Base-by-base conservation (phyloP, 2,113 vertebrate species). In the Archilochus colubris region DNA sequence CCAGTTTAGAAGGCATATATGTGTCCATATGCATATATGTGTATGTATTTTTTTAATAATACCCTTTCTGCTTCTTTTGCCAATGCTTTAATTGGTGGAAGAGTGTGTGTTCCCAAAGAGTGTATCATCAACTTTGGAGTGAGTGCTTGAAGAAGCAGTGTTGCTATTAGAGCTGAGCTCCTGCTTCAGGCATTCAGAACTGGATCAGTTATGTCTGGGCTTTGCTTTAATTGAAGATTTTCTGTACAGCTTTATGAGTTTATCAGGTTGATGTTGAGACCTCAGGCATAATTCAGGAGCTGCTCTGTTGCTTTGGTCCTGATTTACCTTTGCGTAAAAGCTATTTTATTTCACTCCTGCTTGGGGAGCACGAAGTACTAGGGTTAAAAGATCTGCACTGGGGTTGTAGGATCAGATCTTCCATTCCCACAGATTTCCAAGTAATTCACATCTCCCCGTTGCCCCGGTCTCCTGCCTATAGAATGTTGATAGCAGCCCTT, bases 161-260 rank as follows among this genome's bases (percentile, higher is more conserved):
- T 28, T 67, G 38, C 24, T 74, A 2, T 40, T 75, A 50, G 19
- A 68, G 16, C n/a, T 88, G 40, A 82, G 9, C 24, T 93, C 15
- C 38, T 87, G 5, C 46, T 79, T 73, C 27, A 78, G 24, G 30
- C 12, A 23, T 27, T 36, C 50, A 31, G 78, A 85, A 80, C 50
- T 93, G 54, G 23, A 36, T 94, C 38, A 51, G 24, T 61, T 89
- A 28, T 30, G 2, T 54, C 10, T 11, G 69, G 54, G 44, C 20
- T 64, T 86, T 33, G 13, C 27, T 89, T 59, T 73, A 62, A 43
- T 76, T 76, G 13, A 51, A 27, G 13, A 74, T 89, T 82, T 93
- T 79, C 62, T 82, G 22, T 25, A 23, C 58, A 46, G 40, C 16
- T 44, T 86, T 63, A 44, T 81, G 12, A 93, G 38, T 55, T 90